Base-by-base conservation (phyloP, 2,797 vertebrate genomes). In the Gobionotothen gibberifrons region DNA sequence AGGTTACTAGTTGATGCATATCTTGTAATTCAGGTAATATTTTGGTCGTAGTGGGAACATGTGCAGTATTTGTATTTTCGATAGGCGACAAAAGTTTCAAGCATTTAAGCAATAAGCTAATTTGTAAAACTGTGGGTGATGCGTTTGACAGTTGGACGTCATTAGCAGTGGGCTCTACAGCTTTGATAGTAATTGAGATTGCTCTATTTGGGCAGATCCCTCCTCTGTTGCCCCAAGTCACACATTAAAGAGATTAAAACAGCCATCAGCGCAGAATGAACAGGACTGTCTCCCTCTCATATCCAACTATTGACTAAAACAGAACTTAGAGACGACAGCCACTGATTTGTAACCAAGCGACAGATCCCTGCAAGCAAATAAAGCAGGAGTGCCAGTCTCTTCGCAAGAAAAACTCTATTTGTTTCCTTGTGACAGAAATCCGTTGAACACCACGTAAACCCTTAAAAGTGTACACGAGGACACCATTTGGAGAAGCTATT, bases 221-320 rank as follows among this genome's bases (percentile, higher is more conserved):
- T 87, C 80, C 69, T 74, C 77, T 75, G 69, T 72, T 69, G 74
- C 87, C 83, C 85, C 60, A 54, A 89, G 81, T 90, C 76, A 82
- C 81, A 91, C 83, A 91, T 91, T 92, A 91, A 89, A 92, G 68
- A 64, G 84, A 86, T 88, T 92, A 89, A 90, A 90, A 89, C 86
- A 83, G 84, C 87, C 85, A 85, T 89, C 89, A 91, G 81, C 66
- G 8, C 74, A 66, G 75, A 71, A 69, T 69, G 76, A 87, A 85
- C 51, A 56, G 60, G 43, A 64, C 77, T 61, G 71, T 42, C 78
- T 85, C 76, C 74, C 79, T 79, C 66, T 87, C 59, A 75, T 89
- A 79, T 85, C 70, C 83, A 92, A 92, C 89, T 92, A 91, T 85
- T 89, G 87, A 90, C 85, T 85, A 89, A 92, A 92, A 87, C 82